A percentile compares a stretch with the other conserved stretches of the same genome.
Evolutionary conservation across 2,888 invertebrate genomes (phyloP).

Genomic region (Eurytoma californica): DNA sequence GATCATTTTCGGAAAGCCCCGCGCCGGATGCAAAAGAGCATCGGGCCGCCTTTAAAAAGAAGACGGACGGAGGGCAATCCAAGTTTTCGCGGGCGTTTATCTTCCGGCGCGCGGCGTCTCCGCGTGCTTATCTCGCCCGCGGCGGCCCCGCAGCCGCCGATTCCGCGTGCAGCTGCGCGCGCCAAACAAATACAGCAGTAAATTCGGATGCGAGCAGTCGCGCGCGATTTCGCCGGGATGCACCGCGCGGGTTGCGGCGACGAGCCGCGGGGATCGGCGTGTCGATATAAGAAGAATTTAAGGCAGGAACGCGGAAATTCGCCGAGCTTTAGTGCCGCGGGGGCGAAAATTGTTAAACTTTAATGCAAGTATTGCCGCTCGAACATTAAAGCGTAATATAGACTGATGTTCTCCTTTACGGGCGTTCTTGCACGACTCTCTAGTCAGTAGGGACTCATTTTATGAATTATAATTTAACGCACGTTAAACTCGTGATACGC

Average conservation of each 20-base stretch:
- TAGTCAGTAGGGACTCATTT: too few relatives aligned
- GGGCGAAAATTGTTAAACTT: neutral
- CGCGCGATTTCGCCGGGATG: neutral
- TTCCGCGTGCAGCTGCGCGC: neutral
- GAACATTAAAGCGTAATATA: too few relatives aligned
- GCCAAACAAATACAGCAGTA: conserved; percentile 44
- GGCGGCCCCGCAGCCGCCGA: neutral
- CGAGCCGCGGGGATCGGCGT: neutral
- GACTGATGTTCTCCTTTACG: too few relatives aligned
- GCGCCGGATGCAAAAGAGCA: conserved; percentile 36
- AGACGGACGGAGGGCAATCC: conserved; percentile 50
- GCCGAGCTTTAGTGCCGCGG: neutral
- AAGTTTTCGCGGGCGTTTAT: conserved; percentile 52
- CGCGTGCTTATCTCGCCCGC: conserved; percentile 29
- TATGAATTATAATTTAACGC: too few relatives aligned
- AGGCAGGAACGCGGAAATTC: too few relatives aligned
- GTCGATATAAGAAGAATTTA: neutral
- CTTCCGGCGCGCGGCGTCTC: conserved; percentile 25
- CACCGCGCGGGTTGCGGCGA: too few relatives aligned
- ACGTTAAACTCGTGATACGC: too few relatives aligned
- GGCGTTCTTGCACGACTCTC: too few relatives aligned
- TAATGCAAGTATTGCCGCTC: too few relatives aligned
- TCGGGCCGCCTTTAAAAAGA: conserved; percentile 35
- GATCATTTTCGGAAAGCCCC: conserved; percentile 61
- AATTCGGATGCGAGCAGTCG: conserved; percentile 28